Base-by-base conservation (phyloP, 2,797 vertebrate species). In the Sebastes glaucus region DNA sequence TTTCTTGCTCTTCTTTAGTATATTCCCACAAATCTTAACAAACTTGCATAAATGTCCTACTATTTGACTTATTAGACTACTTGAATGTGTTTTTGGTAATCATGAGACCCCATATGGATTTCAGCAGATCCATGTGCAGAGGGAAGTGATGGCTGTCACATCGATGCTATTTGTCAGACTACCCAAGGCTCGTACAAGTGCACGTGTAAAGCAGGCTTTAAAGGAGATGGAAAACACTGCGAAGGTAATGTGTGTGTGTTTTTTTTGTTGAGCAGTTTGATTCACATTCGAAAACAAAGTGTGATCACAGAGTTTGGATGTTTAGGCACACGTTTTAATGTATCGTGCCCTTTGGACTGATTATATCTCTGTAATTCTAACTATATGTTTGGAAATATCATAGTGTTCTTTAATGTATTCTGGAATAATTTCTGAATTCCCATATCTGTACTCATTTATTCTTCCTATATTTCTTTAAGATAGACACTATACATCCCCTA, bases 121-220 rank as follows among this genome's bases (percentile, higher is more conserved):
- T 75, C 77, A 96, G 94, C 96, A 93, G 98, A 99, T 49, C 97
- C 97, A 32, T 99, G 98, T 89, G 93, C 96, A 71, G 96, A 97
- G 77, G 97, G 96, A 76, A 96, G 96, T 68, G 98, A 99, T 83
- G 96, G 96, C 93, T 99, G 99, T 96, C 98, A 99, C 91, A 95
- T 97, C 32, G 97, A 99, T 87, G 98, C 98, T 55, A 96, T 99
- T 95, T 99, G 98, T 94, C 98, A 99, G 77, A 98, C 97, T 87
- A 97, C 96, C 25, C 96, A 94, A 25, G 94, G 95, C 83, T 97
- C 97, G 7, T 99, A 98, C 95, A 99, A 98, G 94, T 99, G 98
- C 95, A 97, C 84, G 62, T 99, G 98, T 89, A 99, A 96, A 94
- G 92, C 97, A 71, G 98, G 98, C 61, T 99, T 96, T 95, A 97